phyloP scores from a whole-genome alignment of 2,113 vertebrate species.

The Pelobates fuscus region DNA sequence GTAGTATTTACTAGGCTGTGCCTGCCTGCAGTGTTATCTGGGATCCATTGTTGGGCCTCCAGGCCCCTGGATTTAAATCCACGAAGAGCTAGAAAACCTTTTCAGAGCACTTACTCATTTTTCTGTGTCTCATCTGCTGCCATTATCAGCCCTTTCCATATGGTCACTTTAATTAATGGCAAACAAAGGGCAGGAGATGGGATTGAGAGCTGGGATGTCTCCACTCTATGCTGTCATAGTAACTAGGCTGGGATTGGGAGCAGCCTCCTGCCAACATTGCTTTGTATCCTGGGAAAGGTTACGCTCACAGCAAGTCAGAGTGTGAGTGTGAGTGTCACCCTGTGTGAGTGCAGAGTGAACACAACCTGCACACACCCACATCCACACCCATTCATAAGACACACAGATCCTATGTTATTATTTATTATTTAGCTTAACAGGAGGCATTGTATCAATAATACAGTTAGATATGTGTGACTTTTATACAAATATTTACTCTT shows the following conservation, averaged over 20 bases:
- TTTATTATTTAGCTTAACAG: no score
- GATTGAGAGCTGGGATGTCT: conserved; percentile 64
- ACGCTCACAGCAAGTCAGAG: no score
- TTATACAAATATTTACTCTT: no score
- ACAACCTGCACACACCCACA: no score
- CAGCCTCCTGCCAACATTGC: conserved; percentile 51
- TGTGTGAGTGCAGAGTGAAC: no score
- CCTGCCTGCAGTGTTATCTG: conserved; percentile 15
- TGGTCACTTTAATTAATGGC: conserved; percentile 76
- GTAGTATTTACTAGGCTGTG: not conserved
- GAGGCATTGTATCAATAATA: no score
- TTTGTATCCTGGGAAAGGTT: no score
- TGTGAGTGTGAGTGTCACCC: no score
- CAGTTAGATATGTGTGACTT: no score
- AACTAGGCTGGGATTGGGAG: conserved; percentile 58
- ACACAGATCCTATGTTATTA: no score
- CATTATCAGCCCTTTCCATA: conserved; percentile 72
- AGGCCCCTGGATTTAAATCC: conserved; percentile 17
- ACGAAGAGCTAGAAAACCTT: conserved; percentile 32
- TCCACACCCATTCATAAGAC: no score
- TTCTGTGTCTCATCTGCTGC: conserved; percentile 60
- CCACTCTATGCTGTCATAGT: conserved; percentile 64
- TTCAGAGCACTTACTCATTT: conserved; percentile 34
- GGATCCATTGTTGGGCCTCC: conserved; percentile 37
- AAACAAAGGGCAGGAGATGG: conserved; percentile 68